These are phyloP conservation scores for Sceloporus tristichus DNA, from an alignment of 2,113 vertebrate genomes.

Conservation along the genomic window DNA sequence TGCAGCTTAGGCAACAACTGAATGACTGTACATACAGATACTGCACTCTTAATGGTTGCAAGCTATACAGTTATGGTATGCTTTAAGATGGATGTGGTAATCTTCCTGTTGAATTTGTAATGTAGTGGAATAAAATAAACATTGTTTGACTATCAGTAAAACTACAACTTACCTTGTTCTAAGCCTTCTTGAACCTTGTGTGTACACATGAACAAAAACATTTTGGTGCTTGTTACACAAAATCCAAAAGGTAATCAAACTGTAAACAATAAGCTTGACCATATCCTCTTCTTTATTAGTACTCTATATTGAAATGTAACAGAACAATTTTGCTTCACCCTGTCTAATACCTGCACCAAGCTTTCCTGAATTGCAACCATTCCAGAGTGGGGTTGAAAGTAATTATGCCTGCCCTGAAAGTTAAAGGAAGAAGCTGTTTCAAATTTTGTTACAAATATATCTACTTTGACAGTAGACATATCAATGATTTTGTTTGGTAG, in stretches of 20 bases:
- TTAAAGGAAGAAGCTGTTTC: neutral
- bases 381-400: neutral
- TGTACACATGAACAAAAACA: neutral
- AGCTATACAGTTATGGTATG: neutral
- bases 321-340: neutral
- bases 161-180: neutral
- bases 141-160: neutral
- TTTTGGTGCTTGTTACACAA: neutral
- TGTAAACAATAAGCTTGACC: neutral
- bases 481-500: neutral
- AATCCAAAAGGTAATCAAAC: neutral
- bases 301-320: neutral
- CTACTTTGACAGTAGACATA: no score
- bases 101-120: neutral
- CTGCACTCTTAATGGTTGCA: neutral
- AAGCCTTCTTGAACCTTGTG: neutral
- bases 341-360: neutral
- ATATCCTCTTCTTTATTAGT: neutral
- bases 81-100: neutral
- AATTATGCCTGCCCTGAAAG: neutral
- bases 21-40: no score
- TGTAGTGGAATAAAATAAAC: neutral
- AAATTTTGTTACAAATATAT: neutral
- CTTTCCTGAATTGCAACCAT: neutral
- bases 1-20: no score